Evolutionary conservation across 2,113 vertebrate species (phyloP), one percentile per base, ranked within the genome.

Genomic region (Rallus limicola): DNA sequence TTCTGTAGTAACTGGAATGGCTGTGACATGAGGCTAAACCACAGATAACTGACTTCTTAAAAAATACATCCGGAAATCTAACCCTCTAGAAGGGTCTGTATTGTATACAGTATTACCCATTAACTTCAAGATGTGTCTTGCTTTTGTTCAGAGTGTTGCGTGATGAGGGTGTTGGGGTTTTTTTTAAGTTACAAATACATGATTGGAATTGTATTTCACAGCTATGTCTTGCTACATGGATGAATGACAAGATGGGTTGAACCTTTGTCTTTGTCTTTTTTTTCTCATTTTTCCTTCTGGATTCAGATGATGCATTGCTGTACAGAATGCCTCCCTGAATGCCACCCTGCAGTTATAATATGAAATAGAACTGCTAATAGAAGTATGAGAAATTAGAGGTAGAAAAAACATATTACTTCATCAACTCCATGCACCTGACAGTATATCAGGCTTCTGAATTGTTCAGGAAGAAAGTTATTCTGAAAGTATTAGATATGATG

Each of bases 21-120:
- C 86, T 96, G 65, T 97, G 95, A 96, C 97, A 98, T 92, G 72
- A 89, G 82, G 86, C 82, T 97, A 93, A 95, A 95, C 88, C 92
- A 74, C 67, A 76, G 83, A 72, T 82, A 97, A 91, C 88, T 42
- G 94, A 74, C 75, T 87, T 93, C 92, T 95, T 88, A 86, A 97
- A 97, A 96, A 97, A 93, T 85, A 75, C 20, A 83, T 83, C 80
- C 91, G 95, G 95, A 96, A 94, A 95, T 94, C 89, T 93, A 95
- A 94, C 90, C 95, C 89, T 93, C 91, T 84, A 76, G 95, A 93
- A 96, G 91, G 89, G 89, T 86, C 93, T 92, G 34, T 88, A 90
- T 96, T 97, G 94, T 95, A 56, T 94, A 90, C 91, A 62, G 60
- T 80, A 90, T 90, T 93, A 91, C 69, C 90, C 52, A 91, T 94